Percentiles rank a stretch among this genome's conserved stretches.
phyloP scores from a whole-genome alignment of 1,140 invertebrate species.

The Drepana arcuata region DNA sequence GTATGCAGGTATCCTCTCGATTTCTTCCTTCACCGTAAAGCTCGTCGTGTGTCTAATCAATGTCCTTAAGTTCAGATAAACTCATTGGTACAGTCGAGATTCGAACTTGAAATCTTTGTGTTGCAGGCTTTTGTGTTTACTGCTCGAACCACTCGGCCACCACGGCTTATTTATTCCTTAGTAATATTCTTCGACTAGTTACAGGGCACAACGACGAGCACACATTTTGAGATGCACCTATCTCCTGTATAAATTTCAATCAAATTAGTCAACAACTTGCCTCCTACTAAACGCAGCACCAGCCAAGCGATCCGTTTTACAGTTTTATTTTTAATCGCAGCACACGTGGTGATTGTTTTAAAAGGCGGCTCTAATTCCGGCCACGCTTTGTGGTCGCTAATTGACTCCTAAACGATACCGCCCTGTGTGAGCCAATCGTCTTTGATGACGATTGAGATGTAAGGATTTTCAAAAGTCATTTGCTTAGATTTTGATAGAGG shows the following conservation, averaged over 20 bases:
- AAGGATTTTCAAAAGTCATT: too few species aligned
- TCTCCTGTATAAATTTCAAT: slow-evolving; percentile 7
- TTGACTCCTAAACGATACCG: slow-evolving; percentile 1
- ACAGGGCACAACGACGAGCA: neutral
- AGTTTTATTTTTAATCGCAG: slow-evolving; percentile 4
- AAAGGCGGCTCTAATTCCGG: slow-evolving; percentile 1
- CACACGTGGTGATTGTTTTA: slow-evolving; percentile 4
- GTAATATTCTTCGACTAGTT: too few species aligned
- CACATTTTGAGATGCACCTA: neutral
- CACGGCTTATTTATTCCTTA: too few species aligned
- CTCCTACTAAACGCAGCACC: slow-evolving; percentile 2
- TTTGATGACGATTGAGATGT: slow-evolving; percentile 2
- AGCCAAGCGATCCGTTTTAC: slow-evolving; percentile 1
- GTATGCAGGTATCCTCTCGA: too few species aligned
- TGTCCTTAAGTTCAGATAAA: too few species aligned
- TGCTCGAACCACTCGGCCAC: too few species aligned
- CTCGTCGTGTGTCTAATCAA: too few species aligned
- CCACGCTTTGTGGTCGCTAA: slow-evolving; percentile 2
- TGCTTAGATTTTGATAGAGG: too few species aligned
- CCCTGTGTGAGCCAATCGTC: neutral
- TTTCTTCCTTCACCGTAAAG: too few species aligned
- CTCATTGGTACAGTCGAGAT: too few species aligned
- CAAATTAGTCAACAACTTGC: neutral
- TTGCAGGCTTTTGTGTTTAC: too few species aligned
- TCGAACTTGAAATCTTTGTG: too few species aligned